Evolutionary conservation across 2,113 vertebrate species (phyloP), one percentile per base, ranked within the genome.

Genomic region (Dascyllus trimaculatus): DNA sequence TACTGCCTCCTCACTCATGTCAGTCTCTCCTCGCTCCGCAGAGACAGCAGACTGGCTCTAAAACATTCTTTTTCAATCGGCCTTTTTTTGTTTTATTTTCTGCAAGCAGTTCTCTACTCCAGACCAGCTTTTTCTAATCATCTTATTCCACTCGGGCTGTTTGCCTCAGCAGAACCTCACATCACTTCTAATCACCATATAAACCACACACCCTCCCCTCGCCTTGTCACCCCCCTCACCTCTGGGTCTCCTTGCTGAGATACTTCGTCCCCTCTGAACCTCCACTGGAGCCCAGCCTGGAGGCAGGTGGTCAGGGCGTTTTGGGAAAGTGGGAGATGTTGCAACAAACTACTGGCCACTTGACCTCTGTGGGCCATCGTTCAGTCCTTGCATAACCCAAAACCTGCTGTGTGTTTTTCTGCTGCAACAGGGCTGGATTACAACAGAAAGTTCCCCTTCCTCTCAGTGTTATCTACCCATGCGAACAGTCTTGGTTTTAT

Each of bases 41-140:
- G 58, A 81, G 70, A 66, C 70, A 45, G 29, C 0, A 11, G 49
- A n/a, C 71, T 85, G 85, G 73, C 84, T 82, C 32, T 0, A 19
- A 0, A 54, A 46, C 2, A 0, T 81, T 81, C 21, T 25, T 74
- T 83, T 82, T 48, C 40, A 78, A 72, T 83, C 24, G n/a, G n/a
- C 35, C 13, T 57, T 21, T 25, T 61, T 70, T 68, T 45, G 32
- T 78, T 59, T 67, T 66, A 21, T 52, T 78, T 68, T 59, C 24
- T 71, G 6, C 63, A 45, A 59, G 29, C 63, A 59, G 29, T 67
- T 62, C 45, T 11, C 38, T 48, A 17, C 45, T 62, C 15, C 8
- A 3, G 52, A 19, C 54, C 79, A 84, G 40, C 64, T 59, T 85
- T 75, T 82, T 85, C 51, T 81, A 40, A 85, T 73, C 71, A 74